Evolutionary conservation across 1,140 invertebrate genomes (phyloP).

Genomic region (Drosophila lacteicornis): DNA sequence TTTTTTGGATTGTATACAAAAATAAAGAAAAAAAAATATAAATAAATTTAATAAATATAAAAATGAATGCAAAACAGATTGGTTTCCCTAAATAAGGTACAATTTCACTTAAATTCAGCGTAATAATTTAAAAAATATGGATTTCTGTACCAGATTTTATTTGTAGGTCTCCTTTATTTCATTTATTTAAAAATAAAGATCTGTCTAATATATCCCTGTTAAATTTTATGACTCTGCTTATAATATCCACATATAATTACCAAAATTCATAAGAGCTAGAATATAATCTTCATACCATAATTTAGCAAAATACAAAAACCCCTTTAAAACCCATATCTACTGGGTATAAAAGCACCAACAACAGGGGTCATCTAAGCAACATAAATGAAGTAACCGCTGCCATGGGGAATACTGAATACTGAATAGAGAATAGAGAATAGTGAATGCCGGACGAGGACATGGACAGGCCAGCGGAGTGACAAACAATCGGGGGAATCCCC

Average conservation of each 20-base stretch:
- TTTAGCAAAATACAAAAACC: not conserved
- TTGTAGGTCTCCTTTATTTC: not conserved
- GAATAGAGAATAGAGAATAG: constrained; percentile 11
- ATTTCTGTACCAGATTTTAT: no score
- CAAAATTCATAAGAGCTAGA: no score
- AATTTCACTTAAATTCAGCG: no score
- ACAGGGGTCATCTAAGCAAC: constrained; percentile 31
- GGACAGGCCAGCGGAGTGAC: not conserved
- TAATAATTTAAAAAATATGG: not conserved
- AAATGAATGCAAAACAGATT: not conserved
- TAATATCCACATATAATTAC: not conserved
- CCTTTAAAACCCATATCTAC: not conserved
- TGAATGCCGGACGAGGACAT: not conserved
- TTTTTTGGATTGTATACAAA: no score
- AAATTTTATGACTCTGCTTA: no score
- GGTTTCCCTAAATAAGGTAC: no score
- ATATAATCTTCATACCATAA: not conserved
- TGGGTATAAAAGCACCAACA: not conserved
- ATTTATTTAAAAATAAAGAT: not conserved
- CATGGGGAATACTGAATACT: constrained; percentile 35
- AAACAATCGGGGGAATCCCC: constrained; percentile 1
- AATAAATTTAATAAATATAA: not conserved
- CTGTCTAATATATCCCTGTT: not conserved
- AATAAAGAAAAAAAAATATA: accelerated
- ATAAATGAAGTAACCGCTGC: constrained; percentile 62